Evolutionary conservation across 2,888 invertebrate genomes (phyloP).

Genomic region (Anarsia innoxiella): DNA sequence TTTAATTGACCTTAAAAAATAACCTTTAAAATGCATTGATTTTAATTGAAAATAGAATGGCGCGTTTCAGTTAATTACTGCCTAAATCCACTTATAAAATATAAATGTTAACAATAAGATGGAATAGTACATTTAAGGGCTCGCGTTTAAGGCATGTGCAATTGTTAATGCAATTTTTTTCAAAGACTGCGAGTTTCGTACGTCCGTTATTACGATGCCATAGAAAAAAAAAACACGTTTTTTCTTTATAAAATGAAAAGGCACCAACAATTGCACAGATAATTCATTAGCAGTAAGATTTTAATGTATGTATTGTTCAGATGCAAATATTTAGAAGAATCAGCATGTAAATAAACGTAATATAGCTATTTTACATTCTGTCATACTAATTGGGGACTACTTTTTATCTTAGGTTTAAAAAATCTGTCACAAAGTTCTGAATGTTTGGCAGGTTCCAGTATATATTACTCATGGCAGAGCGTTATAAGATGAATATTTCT

Average conservation of each 20-base stretch:
- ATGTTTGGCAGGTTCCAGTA: too few relatives aligned
- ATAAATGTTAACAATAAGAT: slow-evolving; percentile 43
- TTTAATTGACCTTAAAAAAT: slow-evolving; percentile 47
- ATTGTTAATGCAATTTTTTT: slow-evolving; percentile 56
- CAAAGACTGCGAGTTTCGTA: slow-evolving; percentile 8
- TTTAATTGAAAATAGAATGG: not conserved
- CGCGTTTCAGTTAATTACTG: slow-evolving; percentile 61
- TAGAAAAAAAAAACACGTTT: slow-evolving; percentile 15
- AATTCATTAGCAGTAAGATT: slow-evolving; percentile 60
- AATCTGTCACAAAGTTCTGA: too few relatives aligned
- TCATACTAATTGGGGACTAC: not conserved
- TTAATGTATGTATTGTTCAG: slow-evolving; percentile 74
- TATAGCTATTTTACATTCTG: slow-evolving; percentile 33
- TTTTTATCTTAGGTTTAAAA: too few relatives aligned
- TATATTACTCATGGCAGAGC: too few relatives aligned
- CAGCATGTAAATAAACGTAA: slow-evolving; percentile 66
- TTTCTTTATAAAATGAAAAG: slow-evolving; percentile 21
- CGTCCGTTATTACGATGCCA: slow-evolving; percentile 13
- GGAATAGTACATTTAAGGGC: slow-evolving; percentile 53
- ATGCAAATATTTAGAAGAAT: slow-evolving; percentile 74
- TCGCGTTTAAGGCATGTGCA: slow-evolving; percentile 54
- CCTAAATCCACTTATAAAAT: slow-evolving; percentile 64
- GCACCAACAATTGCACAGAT: slow-evolving; percentile 66
- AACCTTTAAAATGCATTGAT: slow-evolving; percentile 2
- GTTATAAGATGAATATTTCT: too few relatives aligned